These are phyloP conservation scores for Pagetopsis macropterus DNA, from an alignment of 2,797 vertebrate species.

Conservation along the genomic window DNA sequence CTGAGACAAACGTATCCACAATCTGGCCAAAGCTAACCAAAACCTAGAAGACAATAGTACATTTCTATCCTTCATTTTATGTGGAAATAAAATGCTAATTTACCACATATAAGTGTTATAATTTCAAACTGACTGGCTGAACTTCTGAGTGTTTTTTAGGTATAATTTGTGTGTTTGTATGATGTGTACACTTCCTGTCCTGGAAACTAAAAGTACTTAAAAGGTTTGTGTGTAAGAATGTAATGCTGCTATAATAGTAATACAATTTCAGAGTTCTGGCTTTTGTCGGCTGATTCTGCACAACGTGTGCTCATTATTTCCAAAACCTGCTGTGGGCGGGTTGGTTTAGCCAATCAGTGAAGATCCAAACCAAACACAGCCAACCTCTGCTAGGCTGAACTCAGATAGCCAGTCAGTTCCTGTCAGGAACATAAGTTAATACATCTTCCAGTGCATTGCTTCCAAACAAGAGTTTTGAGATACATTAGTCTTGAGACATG, in stretches of 20 bases:
- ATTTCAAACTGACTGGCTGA: not conserved
- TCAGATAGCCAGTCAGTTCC: conserved; percentile 14
- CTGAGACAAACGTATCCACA: conserved; percentile 55
- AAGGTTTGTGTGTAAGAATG: conserved; percentile 2
- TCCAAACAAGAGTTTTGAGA: conserved; percentile 8
- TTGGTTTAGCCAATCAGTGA: conserved; percentile 31
- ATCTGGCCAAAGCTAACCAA: conserved; percentile 35
- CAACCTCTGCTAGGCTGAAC: conserved; percentile 17
- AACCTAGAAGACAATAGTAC: conserved; percentile 6
- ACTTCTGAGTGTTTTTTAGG: not conserved
- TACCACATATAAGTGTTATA: not conserved
- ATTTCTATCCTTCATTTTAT: not conserved
- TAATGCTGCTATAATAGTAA: conserved; percentile 35
- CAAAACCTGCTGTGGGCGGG: conserved; percentile 40
- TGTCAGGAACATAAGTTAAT: conserved; percentile 13
- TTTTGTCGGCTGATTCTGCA: conserved; percentile 17
- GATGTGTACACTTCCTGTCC: not conserved
- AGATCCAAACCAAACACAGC: conserved; percentile 13
- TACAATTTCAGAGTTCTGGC: conserved; percentile 21
- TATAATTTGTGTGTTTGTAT: not conserved
- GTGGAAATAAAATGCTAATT: not conserved
- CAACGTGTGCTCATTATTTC: conserved; percentile 47
- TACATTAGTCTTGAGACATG: not conserved
- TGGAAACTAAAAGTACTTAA: not conserved
- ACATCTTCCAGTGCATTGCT: conserved; percentile 19